Percentiles rank a stretch among this genome's conserved stretches.
Evolutionary conservation across 2,113 vertebrate genomes (phyloP).

Genomic region (Thinocorus orbignyianus): DNA sequence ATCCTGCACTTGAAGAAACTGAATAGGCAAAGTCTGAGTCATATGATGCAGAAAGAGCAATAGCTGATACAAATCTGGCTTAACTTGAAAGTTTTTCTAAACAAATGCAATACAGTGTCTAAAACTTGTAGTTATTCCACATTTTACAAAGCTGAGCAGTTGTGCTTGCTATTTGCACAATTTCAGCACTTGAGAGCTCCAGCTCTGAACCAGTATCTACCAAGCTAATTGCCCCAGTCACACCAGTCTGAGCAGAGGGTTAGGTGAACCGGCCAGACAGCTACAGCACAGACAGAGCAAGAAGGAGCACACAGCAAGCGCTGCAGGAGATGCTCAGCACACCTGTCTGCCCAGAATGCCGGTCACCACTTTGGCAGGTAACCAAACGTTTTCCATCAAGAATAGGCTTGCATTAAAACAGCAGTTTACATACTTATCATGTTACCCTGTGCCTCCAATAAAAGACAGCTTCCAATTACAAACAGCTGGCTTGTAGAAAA

Average conservation of each 20-base stretch:
- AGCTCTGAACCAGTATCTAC: background rate
- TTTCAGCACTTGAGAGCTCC: background rate
- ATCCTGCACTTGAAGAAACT: background rate
- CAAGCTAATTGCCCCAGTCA: rapidly evolving
- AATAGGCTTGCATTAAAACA: background rate
- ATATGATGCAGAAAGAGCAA: background rate
- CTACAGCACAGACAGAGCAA: background rate
- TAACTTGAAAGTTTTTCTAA: background rate
- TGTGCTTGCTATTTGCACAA: background rate
- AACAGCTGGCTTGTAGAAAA: background rate
- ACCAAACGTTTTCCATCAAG: background rate
- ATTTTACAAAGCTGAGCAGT: background rate
- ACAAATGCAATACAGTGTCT: background rate
- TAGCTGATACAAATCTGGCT: background rate
- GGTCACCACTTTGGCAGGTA: background rate
- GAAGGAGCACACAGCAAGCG: background rate
- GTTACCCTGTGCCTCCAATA: background rate
- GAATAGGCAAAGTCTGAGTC: background rate
- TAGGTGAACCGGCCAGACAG: rapidly evolving
- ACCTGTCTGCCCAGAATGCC: background rate
- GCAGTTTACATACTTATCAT: background rate
- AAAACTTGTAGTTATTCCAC: background rate
- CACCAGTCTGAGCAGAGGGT: background rate
- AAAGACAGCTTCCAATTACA: background rate
- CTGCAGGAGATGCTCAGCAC: background rate